These are phyloP conservation scores for Corythaeola cristata DNA, from an alignment of 2,113 vertebrate species.

Conservation along the genomic window DNA sequence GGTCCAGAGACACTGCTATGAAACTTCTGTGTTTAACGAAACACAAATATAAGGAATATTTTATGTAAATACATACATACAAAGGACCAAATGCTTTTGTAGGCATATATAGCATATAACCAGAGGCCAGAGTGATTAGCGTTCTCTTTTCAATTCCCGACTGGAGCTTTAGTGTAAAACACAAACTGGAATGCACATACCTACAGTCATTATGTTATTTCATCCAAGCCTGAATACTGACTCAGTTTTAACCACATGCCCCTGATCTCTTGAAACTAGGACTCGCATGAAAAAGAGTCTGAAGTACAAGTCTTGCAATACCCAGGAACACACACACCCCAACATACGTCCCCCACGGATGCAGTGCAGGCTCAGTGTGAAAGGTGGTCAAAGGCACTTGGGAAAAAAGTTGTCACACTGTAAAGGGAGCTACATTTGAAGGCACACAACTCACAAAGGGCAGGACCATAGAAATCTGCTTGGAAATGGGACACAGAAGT, in stretches of 20 bases:
- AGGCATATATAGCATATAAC: background rate
- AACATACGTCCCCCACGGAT: accelerated
- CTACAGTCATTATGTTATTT: background rate
- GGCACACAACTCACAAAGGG: background rate
- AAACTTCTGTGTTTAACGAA: conserved; percentile 52
- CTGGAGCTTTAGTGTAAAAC: background rate
- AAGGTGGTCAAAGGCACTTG: background rate
- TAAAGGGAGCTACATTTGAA: background rate
- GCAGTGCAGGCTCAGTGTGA: background rate
- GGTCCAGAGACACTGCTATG: conserved; percentile 28
- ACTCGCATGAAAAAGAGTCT: background rate
- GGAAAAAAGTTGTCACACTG: accelerated
- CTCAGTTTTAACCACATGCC: background rate
- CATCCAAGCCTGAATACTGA: background rate
- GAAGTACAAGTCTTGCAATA: background rate
- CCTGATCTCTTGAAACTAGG: background rate
- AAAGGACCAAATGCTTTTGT: conserved; percentile 46
- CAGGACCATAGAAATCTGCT: background rate
- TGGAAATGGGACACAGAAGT: background rate
- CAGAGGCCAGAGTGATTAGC: background rate
- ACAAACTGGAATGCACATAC: background rate
- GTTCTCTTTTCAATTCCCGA: background rate
- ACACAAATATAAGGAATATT: conserved; percentile 37
- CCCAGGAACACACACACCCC: background rate
- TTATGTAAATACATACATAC: conserved; percentile 34